A percentile compares a stretch with the other conserved stretches of the same genome.
phyloP scores from a whole-genome alignment of 2,113 vertebrate genomes.

The Cinclus cinclus region DNA sequence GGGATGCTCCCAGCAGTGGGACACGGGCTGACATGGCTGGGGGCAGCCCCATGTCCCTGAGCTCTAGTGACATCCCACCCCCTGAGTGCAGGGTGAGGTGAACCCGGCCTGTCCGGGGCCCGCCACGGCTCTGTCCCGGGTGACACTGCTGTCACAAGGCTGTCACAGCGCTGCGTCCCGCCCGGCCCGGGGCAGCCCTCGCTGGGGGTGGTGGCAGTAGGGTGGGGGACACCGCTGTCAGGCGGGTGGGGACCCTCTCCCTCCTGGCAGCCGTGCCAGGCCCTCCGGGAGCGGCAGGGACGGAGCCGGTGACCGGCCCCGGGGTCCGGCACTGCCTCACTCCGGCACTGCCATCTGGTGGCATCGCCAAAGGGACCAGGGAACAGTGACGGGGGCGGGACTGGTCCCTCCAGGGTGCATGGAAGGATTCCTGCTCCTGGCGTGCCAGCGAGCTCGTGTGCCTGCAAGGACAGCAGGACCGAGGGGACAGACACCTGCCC shows the following conservation, averaged over 20 bases:
- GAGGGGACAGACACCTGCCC: background rate
- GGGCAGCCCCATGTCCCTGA: fast-evolving
- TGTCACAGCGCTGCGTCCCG: background rate
- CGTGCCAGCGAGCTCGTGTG: fast-evolving
- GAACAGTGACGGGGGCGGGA: fast-evolving
- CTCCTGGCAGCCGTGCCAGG: background rate
- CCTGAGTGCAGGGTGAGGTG: fast-evolving
- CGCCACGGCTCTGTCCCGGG: background rate
- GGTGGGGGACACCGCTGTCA: background rate
- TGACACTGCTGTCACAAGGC: background rate
- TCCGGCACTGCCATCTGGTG: background rate
- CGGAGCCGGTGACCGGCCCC: background rate
- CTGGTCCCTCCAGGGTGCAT: fast-evolving
- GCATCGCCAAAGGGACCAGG: fast-evolving
- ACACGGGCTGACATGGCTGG: fast-evolving
- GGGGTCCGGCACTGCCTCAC: background rate
- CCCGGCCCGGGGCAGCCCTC: background rate
- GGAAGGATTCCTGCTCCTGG: background rate
- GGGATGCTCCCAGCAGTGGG: background rate
- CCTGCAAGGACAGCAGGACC: background rate
- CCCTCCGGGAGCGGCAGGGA: background rate
- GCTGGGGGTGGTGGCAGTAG: background rate
- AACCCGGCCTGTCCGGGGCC: fast-evolving
- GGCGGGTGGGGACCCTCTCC: too few species aligned
- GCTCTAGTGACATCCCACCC: background rate